phyloP scores from a whole-genome alignment of 2,888 invertebrate species.

The Piscicola geometra region DNA sequence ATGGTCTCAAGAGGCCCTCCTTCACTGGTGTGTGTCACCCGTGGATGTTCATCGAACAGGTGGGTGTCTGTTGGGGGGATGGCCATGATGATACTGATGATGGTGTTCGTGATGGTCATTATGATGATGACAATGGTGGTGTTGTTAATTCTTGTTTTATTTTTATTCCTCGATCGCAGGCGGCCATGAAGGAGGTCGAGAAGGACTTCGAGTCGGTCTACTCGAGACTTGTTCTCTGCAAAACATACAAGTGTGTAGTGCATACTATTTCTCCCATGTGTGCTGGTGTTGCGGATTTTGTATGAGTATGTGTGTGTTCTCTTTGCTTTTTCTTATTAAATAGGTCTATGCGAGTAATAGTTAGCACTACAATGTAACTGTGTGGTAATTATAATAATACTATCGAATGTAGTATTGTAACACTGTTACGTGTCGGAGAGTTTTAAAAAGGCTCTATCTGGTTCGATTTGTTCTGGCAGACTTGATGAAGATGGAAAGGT shows the following conservation, averaged over 20 bases:
- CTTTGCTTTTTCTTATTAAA: too few species aligned
- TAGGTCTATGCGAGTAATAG: too few species aligned
- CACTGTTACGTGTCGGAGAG: not conserved
- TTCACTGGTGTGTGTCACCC: conserved; percentile 89
- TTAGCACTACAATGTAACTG: too few species aligned
- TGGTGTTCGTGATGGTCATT: too few species aligned
- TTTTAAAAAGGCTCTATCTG: not conserved
- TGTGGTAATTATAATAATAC: too few species aligned
- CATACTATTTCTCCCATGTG: too few species aligned
- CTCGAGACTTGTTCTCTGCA: conserved; percentile 89
- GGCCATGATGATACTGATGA: too few species aligned
- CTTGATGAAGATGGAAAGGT: conserved; percentile 99
- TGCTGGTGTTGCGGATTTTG: too few species aligned
- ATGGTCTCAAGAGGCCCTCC: conserved; percentile 86
- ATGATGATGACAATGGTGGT: too few species aligned
- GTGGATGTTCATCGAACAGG: conserved; percentile 95
- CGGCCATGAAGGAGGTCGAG: conserved; percentile 90
- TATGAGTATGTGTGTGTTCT: too few species aligned
- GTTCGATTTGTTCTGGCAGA: conserved; percentile 45
- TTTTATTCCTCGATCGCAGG: conserved; percentile 54
- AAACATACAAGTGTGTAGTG: conserved; percentile 74
- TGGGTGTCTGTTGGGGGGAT: conserved; percentile 44
- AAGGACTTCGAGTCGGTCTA: conserved; percentile 97
- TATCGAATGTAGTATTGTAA: too few species aligned
- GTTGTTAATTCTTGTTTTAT: too few species aligned